Base-by-base conservation (phyloP, 2,797 vertebrate species). In the Chanos chanos region DNA sequence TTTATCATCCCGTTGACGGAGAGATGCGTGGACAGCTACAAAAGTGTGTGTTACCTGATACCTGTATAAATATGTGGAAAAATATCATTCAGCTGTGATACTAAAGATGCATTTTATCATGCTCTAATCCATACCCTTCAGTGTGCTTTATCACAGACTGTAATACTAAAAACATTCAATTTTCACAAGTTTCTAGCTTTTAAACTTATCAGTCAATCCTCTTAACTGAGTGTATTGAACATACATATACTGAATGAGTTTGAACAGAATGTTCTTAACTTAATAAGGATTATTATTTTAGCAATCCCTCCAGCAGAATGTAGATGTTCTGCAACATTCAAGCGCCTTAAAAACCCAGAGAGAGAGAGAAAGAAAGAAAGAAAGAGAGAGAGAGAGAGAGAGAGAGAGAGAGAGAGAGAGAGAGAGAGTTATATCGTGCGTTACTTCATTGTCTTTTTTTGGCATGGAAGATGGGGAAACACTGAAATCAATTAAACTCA, bases 401-500 rank as follows among this genome's bases (percentile, higher is more conserved):
- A 36, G 27, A 25, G 34, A 51, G 34, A 52, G 34, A 44, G 60
- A 53, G 51, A 48, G 44, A 53, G 51, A 48, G 44, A 36, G 27
- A 25, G 34, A 51, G 34, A 52, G 34, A 44, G 60, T 28, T 40
- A 9, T 30, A 51, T 57, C 58, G 52, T 31, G 52, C 66, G 63
- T 58, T 63, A 60, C 53, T 69, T 69, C 66, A 53, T 10, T 24
- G 12, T 30, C 12, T 60, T 36, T 53, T 58, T 25, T 18, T 15
- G 7, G 16, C 13, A 37, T 41, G 3, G 34, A 67, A 63, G 31
- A 76, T 66, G 43, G 68, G 75, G 75, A 76, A 82, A 70, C 71
- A 54, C 56, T 64, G 76, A 78, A 83, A 81, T 85, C 79, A 83
- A 86, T 87, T 83, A 85, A 79, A 74, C 73, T 53, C 65, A 72